phyloP scores from a whole-genome alignment of 2,113 vertebrate species.

The Menidia beryllina region DNA sequence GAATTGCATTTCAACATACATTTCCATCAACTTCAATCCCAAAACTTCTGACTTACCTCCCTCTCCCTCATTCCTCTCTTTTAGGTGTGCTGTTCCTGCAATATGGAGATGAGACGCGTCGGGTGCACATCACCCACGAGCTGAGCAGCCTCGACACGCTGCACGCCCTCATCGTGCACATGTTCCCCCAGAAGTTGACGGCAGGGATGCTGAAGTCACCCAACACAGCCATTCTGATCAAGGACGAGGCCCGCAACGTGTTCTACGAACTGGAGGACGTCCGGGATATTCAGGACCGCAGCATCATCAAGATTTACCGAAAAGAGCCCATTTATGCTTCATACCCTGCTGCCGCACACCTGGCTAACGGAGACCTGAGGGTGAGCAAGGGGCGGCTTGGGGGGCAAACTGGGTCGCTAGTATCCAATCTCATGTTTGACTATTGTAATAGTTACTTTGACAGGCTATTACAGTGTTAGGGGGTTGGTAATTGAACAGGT shows the following conservation, averaged over 20 bases:
- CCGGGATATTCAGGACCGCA: conserved; percentile 96
- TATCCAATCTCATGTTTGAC: conserved; percentile 34
- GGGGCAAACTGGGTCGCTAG: not conserved
- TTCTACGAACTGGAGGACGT: conserved; percentile 99
- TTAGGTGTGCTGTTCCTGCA: conserved; percentile 97
- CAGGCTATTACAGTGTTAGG: conserved; percentile 43
- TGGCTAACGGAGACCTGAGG: conserved; percentile 97
- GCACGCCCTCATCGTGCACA: conserved; percentile 97
- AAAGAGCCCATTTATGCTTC: conserved; percentile 97
- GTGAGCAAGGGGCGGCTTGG: conserved; percentile 77
- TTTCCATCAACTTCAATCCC: conserved; percentile 9
- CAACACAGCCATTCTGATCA: conserved; percentile 98
- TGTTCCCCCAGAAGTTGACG: conserved; percentile 99
- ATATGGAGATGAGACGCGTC: conserved; percentile 95
- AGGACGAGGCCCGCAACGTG: conserved; percentile 96
- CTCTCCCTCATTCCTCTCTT: conserved; percentile 5
- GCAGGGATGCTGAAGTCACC: conserved; percentile 98
- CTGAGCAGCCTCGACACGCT: conserved; percentile 98
- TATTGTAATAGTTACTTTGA: conserved; percentile 46
- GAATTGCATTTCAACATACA: not conserved
- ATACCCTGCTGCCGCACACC: conserved; percentile 90
- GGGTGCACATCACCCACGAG: conserved; percentile 98
- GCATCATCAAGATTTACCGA: conserved; percentile 97
- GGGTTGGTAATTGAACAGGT: conserved; percentile 65
- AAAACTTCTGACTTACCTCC: not conserved